A percentile compares a stretch with the other conserved stretches of the same genome.
phyloP scores from a whole-genome alignment of 2,797 vertebrate genomes.

The Thunnus albacares region DNA sequence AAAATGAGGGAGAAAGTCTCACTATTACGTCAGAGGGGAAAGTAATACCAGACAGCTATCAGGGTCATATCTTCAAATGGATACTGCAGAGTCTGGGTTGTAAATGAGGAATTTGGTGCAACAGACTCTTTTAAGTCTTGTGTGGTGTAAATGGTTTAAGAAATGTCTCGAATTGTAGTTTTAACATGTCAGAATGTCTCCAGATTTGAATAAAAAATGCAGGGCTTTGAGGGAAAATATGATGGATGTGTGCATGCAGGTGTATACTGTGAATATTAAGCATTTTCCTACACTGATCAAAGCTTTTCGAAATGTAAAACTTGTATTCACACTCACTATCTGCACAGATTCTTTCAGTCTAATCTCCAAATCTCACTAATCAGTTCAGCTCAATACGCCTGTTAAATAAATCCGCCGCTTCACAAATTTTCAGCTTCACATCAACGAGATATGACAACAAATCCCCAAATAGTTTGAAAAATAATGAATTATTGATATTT shows the following conservation, averaged over 20 bases:
- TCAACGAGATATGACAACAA: constrained; percentile 38
- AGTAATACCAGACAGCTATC: constrained; percentile 20
- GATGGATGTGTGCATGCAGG: background rate
- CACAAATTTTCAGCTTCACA: background rate
- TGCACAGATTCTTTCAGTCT: background rate
- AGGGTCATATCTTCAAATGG: constrained; percentile 6
- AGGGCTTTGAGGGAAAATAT: constrained; percentile 18
- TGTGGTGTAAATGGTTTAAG: background rate
- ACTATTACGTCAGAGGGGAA: constrained; percentile 13
- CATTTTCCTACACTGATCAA: constrained; percentile 18
- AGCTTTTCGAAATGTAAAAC: background rate
- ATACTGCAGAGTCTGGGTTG: background rate
- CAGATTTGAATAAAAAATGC: background rate
- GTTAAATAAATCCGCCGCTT: constrained; percentile 30
- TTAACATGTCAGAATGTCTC: background rate
- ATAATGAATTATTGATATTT: background rate
- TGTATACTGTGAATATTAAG: background rate
- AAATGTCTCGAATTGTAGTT: constrained; percentile 2
- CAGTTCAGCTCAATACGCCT: constrained; percentile 13
- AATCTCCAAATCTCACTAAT: constrained; percentile 36
- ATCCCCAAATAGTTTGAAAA: constrained; percentile 19
- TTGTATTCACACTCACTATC: background rate
- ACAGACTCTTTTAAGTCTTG: constrained; percentile 1
- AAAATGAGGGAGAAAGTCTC: constrained; percentile 9
- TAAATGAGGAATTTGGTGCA: constrained; percentile 15